Conservation (phyloP, 1,140 invertebrate species). For the Drosophila sturtevanti region DNA sequence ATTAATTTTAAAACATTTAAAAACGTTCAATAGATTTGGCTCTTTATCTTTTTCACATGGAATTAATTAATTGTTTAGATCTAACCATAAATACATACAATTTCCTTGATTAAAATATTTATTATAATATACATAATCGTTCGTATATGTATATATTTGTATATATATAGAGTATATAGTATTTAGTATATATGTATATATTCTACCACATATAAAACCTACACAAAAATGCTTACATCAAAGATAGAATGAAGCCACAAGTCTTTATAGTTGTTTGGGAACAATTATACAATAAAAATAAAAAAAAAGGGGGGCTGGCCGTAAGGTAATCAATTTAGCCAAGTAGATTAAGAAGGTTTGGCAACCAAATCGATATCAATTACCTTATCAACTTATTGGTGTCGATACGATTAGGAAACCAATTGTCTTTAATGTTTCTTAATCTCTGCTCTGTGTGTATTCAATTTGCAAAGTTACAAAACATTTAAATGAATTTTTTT, state of each 20-base stretch:
- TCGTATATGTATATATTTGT: conserved; percentile 23
- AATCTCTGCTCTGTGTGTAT: too few species aligned
- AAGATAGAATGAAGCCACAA: conserved; percentile 78
- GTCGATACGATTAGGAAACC: too few species aligned
- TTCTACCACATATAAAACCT: conserved; percentile 48
- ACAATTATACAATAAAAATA: conserved; percentile 45
- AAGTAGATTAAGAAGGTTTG: too few species aligned
- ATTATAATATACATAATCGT: conserved; percentile 10
- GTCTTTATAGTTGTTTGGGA: conserved; percentile 76
- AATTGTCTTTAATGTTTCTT: too few species aligned
- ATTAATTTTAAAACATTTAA: conserved; percentile 55
- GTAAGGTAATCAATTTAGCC: too few species aligned
- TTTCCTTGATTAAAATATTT: conserved; percentile 45
- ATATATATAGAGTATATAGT: conserved; percentile 1
- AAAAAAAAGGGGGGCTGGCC: too few species aligned
- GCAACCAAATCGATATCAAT: too few species aligned
- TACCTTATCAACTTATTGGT: too few species aligned
- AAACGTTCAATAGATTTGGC: conserved; percentile 48
- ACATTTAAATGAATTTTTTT: too few species aligned
- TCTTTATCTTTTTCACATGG: conserved; percentile 1
- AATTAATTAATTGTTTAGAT: conserved; percentile 3
- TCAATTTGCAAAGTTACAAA: too few species aligned
- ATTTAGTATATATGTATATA: neutral
- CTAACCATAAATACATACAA: conserved; percentile 13
- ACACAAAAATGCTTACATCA: conserved; percentile 72